Base-by-base conservation (phyloP, 2,113 vertebrate genomes). In the Sphyrna mokarran region DNA sequence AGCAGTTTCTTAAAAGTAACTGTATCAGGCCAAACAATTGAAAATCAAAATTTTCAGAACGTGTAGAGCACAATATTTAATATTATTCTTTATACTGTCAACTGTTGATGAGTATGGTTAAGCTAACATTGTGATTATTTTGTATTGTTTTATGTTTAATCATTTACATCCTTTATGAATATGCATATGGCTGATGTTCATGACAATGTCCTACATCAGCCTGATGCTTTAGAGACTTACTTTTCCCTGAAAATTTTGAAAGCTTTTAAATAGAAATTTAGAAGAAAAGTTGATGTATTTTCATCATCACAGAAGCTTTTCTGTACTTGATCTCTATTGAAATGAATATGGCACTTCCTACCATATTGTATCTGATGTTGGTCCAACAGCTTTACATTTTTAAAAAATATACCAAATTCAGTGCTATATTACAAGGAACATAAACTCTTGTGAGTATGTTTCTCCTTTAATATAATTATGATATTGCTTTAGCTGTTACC, bases 131-230 rank as follows among this genome's bases (percentile, higher is more conserved):
- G 40, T 58, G 40, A 86, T 86, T 63, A 26, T 61, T 90, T 90
- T 72, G 69, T 69, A 95, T 68, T 54, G 87, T 33, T 90, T 95
- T 95, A 72, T 72, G 66, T 43, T 70, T 94, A 94, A 70, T 94
- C 37, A 70, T 94, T 70, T 95, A 18, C 61, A 72, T 95, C 69
- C 91, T 61, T 26, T 61, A 90, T 90, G 58, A 90, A 95, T 69
- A 68, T 70, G 68, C 93, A 94, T 94, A 43, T 93, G 94, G 94
- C 23, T 72, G 40, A 72, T 43, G 69, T 95, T 95, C 72, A 72
- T 48, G 68, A 69, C 11, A 26, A 43, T 95, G 11, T 48, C 94
- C 16, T 29, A 29, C 40, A 48, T 72, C 94, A 43, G 37, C 80
- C 37, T 54, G 40, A 54, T 95, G 40, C 43, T 33, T 95, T 69